phyloP scores from a whole-genome alignment of 2,888 invertebrate genomes.

The Philopedon plagiatum region DNA sequence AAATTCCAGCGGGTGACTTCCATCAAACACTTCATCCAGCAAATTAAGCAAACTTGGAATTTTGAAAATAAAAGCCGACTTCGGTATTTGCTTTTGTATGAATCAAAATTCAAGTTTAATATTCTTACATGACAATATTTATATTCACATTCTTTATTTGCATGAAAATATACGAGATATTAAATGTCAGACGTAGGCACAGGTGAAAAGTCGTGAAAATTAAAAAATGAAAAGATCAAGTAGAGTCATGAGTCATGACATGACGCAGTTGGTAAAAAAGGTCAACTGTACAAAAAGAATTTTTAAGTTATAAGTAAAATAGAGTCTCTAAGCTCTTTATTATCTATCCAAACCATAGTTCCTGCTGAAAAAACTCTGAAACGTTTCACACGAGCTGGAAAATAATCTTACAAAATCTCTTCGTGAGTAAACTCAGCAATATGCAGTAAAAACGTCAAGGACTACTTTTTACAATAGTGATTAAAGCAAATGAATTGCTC shows the following conservation, averaged over 20 bases:
- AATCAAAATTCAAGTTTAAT: neutral
- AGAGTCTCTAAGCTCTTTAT: too few species aligned
- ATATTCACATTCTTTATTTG: neutral
- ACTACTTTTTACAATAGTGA: slow-evolving; percentile 14
- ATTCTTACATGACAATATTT: neutral
- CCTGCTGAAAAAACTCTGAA: neutral
- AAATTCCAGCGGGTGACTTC: neutral
- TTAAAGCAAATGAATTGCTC: slow-evolving; percentile 32
- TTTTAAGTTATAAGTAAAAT: too few species aligned
- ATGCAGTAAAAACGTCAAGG: slow-evolving; percentile 25
- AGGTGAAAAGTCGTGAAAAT: too few species aligned
- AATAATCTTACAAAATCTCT: neutral
- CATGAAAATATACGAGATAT: neutral
- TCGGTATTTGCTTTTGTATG: neutral
- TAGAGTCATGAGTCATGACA: too few species aligned
- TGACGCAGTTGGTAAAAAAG: too few species aligned
- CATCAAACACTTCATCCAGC: neutral
- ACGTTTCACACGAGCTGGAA: neutral
- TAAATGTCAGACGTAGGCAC: too few species aligned
- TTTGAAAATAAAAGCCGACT: neutral
- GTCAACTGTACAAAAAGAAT: too few species aligned
- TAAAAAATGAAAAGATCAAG: too few species aligned
- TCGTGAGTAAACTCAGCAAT: neutral
- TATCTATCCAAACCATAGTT: too few species aligned
- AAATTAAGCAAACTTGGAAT: slow-evolving; percentile 2